Conservation (phyloP, 2,113 vertebrate species). For the Trachemys scripta region DNA sequence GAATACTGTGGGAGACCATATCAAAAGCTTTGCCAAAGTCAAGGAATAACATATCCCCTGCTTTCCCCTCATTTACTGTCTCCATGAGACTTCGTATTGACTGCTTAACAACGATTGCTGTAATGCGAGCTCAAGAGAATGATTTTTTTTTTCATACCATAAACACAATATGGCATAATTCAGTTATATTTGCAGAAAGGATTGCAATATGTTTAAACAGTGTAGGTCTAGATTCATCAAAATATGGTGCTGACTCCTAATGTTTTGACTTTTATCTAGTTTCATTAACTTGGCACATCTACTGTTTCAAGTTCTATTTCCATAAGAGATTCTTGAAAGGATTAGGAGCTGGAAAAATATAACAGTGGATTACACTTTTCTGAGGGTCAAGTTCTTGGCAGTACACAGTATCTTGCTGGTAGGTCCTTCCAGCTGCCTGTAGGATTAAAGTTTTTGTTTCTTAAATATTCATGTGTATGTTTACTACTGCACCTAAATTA, state of each 20-base stretch:
- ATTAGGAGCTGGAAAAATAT: not conserved
- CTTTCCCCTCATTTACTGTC: not conserved
- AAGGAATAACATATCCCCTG: too few relatives aligned
- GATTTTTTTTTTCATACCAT: not conserved
- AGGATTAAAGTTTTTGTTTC: not conserved
- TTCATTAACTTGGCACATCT: not conserved
- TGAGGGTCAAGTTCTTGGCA: not conserved
- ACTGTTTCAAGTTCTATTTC: not conserved
- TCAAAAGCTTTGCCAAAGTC: too few relatives aligned
- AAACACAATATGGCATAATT: not conserved
- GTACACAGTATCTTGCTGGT: not conserved
- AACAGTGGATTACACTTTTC: not conserved
- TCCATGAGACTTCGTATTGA: not conserved
- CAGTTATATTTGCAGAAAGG: not conserved
- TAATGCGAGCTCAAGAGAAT: not conserved
- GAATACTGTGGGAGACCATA: too few relatives aligned
- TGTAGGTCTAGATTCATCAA: not conserved
- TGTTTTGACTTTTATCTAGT: not conserved
- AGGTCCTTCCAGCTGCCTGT: not conserved
- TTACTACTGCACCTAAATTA: not conserved
- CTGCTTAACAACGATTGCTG: not conserved
- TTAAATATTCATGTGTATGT: not conserved
- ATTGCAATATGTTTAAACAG: fast-evolving
- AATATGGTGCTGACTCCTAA: not conserved
- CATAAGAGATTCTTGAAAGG: not conserved